Evolutionary conservation across 2,797 vertebrate genomes (phyloP).

Genomic region (Tokudaia muenninki): DNA sequence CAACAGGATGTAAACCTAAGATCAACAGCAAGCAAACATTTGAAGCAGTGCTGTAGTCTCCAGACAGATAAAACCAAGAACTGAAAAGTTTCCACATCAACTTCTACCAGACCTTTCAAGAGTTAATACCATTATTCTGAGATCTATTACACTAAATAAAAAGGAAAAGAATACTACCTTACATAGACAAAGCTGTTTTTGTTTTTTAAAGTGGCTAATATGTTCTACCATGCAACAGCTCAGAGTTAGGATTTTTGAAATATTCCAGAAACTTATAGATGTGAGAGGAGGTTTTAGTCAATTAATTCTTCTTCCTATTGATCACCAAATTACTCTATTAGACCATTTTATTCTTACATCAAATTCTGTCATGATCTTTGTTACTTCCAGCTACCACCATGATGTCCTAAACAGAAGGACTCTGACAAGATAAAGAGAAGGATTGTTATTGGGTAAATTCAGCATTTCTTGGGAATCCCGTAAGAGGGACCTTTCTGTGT

Average conservation of each 20-base stretch:
- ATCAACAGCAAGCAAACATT: background rate
- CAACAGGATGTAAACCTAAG: background rate
- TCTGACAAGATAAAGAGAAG: background rate
- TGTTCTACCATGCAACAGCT: constrained; percentile 42
- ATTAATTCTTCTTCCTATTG: constrained; percentile 1
- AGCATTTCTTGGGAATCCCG: background rate
- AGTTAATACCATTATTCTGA: background rate
- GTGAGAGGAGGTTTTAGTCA: background rate
- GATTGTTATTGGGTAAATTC: background rate
- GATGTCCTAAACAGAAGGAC: background rate
- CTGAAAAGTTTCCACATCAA: background rate
- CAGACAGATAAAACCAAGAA: background rate
- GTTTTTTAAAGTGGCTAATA: background rate
- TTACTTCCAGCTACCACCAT: background rate
- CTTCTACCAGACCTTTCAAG: background rate
- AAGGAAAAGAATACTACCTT: background rate
- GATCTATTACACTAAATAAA: background rate
- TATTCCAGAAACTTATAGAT: constrained; percentile 53
- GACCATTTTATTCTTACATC: constrained; percentile 19
- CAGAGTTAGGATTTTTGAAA: constrained; percentile 37
- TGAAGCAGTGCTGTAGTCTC: background rate
- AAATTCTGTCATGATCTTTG: background rate
- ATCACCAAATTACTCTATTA: constrained; percentile 34
- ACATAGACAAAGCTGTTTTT: background rate
- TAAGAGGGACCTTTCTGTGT: background rate